Evolutionary conservation across 2,113 vertebrate genomes (phyloP).

Genomic region (Epinephelus cyanopodus): DNA sequence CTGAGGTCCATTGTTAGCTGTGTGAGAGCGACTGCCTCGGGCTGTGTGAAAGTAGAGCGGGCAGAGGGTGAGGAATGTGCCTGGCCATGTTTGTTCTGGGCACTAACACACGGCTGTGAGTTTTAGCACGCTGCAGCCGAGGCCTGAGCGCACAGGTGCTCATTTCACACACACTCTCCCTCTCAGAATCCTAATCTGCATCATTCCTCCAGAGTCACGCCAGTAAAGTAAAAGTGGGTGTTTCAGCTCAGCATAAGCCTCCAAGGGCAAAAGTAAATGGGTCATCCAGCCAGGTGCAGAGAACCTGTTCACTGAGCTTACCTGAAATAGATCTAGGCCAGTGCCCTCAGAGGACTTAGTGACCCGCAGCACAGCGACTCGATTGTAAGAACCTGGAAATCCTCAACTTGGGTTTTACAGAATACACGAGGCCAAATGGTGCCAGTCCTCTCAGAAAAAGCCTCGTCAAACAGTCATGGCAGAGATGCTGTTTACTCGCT

Average conservation of each 20-base stretch:
- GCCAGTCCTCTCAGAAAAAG: background rate
- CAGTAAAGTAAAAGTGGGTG: slow-evolving; percentile 64
- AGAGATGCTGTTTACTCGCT: slow-evolving; percentile 31
- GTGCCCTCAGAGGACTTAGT: slow-evolving; percentile 34
- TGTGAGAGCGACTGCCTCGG: slow-evolving; percentile 11
- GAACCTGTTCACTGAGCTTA: slow-evolving; percentile 58
- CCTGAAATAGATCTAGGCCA: slow-evolving; percentile 74
- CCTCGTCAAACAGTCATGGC: background rate
- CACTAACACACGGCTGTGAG: slow-evolving; percentile 71
- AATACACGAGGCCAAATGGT: slow-evolving; percentile 1
- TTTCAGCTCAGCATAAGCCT: slow-evolving; percentile 62
- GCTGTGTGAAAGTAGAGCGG: slow-evolving; percentile 19
- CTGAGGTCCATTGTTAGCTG: background rate
- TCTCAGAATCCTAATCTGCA: slow-evolving; percentile 33
- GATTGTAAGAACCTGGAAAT: background rate
- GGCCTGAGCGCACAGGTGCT: slow-evolving; percentile 35
- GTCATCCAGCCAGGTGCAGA: slow-evolving; percentile 64
- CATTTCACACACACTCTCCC: background rate
- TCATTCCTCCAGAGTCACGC: slow-evolving; percentile 41
- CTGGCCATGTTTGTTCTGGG: slow-evolving; percentile 71
- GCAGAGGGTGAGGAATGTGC: slow-evolving; percentile 69
- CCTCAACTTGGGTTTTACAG: background rate
- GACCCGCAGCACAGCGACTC: slow-evolving; percentile 18
- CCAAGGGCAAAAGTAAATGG: slow-evolving; percentile 68
- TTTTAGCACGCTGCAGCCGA: slow-evolving; percentile 69